A percentile compares a stretch with the other conserved stretches of the same genome.
Evolutionary conservation across 2,888 invertebrate genomes (phyloP).

Genomic region (Parochlus steinenii): DNA sequence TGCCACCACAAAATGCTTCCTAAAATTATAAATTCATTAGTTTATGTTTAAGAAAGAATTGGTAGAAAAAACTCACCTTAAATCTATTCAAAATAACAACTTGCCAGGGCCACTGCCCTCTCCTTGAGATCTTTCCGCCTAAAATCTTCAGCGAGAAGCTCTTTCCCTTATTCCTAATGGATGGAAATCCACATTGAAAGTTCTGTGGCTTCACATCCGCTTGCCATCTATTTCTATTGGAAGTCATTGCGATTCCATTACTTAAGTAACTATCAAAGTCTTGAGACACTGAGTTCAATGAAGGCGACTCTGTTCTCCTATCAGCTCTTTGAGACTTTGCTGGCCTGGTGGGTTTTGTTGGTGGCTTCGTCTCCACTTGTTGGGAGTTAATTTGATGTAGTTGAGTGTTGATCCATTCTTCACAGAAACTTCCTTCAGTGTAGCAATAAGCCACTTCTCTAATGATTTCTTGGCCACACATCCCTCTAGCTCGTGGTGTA

Average conservation of each 20-base stretch:
- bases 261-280: not conserved
- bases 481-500: constrained; percentile 51
- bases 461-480: constrained; percentile 62
- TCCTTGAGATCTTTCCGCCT: constrained; percentile 63
- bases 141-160: constrained; percentile 61
- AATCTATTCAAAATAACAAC: constrained; percentile 75
- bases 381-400: constrained; percentile 20
- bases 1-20: constrained; percentile 84
- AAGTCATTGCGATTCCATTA: not conserved
- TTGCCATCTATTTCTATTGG: constrained; percentile 1
- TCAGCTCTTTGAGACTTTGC: not conserved
- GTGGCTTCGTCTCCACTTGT: not conserved
- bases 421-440: constrained; percentile 64
- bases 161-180: constrained; percentile 24
- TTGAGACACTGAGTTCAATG: constrained; percentile 1
- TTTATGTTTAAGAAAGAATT: constrained; percentile 6
- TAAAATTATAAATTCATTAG: constrained; percentile 23
- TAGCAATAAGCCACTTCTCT: constrained; percentile 77
- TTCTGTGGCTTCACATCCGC: constrained; percentile 30
- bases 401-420: constrained; percentile 42
- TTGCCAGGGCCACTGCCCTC: constrained; percentile 90
- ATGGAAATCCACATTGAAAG: constrained; percentile 26
- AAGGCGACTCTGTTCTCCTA: constrained; percentile 6
- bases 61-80: constrained; percentile 35
- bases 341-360: not conserved